Evolutionary conservation across 92 coral and sea anemone species (phyloP).

Genomic region (Pocillopora grandis): DNA sequence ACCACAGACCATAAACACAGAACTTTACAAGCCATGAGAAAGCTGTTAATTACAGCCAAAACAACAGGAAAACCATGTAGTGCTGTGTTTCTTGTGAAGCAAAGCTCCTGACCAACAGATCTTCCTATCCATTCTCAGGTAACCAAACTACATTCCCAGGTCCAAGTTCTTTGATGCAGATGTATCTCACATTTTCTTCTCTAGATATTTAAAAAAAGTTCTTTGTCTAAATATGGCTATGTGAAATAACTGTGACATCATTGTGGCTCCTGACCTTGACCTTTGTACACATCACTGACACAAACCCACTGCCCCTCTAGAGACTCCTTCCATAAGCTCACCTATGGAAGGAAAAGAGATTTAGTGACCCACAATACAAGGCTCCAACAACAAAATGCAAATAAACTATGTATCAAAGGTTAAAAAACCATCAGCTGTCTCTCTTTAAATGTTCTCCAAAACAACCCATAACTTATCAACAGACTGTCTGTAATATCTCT

Average conservation of each 20-base stretch:
- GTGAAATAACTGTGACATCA: conserved; percentile 30
- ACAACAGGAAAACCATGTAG: not conserved
- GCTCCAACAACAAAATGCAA: too few relatives aligned
- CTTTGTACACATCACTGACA: conserved; percentile 96
- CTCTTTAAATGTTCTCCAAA: too few relatives aligned
- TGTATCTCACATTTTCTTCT: not conserved
- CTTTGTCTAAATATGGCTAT: conserved; percentile 8
- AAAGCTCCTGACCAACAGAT: not conserved
- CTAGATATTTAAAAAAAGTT: not conserved
- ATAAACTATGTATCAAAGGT: too few relatives aligned
- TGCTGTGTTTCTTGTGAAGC: not conserved
- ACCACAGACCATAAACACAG: not conserved
- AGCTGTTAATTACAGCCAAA: not conserved
- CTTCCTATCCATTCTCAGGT: not conserved
- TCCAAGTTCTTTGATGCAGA: not conserved
- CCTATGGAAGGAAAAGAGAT: conserved; percentile 48
- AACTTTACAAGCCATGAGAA: not conserved
- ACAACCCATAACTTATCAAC: too few relatives aligned
- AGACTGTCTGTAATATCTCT: too few relatives aligned
- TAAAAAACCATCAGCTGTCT: too few relatives aligned
- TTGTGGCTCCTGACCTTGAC: conserved; percentile 88
- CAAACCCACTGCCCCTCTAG: conserved; percentile 98
- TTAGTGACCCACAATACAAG: not conserved
- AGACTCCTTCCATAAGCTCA: conserved; percentile 97
- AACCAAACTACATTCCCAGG: not conserved